Conservation (phyloP, 2,113 vertebrate species). For the Mesembrinibis cayennensis region DNA sequence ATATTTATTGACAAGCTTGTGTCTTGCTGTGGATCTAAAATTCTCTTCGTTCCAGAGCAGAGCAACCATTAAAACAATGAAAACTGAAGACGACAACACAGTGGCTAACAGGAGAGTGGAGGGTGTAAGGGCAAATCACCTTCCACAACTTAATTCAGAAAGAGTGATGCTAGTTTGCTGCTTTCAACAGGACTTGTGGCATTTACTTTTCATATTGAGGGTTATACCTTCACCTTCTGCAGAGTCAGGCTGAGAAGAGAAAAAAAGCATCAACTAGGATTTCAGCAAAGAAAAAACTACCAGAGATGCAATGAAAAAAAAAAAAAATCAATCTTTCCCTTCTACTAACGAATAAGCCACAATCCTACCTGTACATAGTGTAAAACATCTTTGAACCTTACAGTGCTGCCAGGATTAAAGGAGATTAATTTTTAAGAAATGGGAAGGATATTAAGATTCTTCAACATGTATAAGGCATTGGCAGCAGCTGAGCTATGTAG, state of each 20-base stretch:
- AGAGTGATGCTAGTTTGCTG: not conserved
- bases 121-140: not conserved
- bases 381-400: conserved; percentile 65
- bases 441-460: conserved; percentile 51
- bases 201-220: conserved; percentile 53
- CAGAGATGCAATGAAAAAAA: not conserved
- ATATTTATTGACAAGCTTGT: conserved; percentile 24
- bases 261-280: not conserved
- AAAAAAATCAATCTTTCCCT: not conserved
- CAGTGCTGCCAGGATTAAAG: conserved; percentile 59
- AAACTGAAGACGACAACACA: not conserved
- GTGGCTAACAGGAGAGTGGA: not conserved
- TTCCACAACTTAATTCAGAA: conserved; percentile 2
- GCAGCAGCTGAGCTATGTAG: conserved; percentile 13
- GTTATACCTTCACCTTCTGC: conserved; percentile 17
- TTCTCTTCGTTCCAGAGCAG: not conserved
- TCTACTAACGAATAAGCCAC: conserved; percentile 38
- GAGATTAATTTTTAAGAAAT: conserved; percentile 56
- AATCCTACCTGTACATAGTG: conserved; percentile 68
- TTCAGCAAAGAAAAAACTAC: conserved; percentile 48
- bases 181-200: not conserved
- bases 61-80: not conserved
- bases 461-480: not conserved
- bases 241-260: not conserved
- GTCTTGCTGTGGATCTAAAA: not conserved